Conservation (phyloP, 2,888 invertebrate species). For the Tryphoninae sp. region DNA sequence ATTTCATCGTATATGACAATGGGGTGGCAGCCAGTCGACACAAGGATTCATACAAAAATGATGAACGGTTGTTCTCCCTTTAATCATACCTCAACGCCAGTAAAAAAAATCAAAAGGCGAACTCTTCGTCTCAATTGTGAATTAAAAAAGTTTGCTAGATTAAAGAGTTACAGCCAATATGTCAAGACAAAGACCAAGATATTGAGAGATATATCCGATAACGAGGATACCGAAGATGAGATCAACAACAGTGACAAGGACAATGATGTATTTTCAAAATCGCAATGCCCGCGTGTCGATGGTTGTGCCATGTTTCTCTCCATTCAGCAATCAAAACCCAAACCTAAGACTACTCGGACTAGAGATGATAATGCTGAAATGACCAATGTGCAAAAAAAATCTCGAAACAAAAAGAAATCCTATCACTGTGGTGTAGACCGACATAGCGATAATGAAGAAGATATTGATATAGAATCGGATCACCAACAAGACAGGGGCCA, state of each 20-base stretch:
- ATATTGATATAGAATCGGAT: not conserved
- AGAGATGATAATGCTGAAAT: too few relatives aligned
- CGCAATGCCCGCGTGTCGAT: too few relatives aligned
- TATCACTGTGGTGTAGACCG: too few relatives aligned
- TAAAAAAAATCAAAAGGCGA: conserved; percentile 56
- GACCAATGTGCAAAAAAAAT: too few relatives aligned
- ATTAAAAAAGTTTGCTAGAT: conserved; percentile 44
- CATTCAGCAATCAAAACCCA: not conserved
- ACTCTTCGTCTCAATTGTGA: conserved; percentile 65
- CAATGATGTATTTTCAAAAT: too few relatives aligned
- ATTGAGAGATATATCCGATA: conserved; percentile 56
- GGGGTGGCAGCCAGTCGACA: conserved; percentile 61
- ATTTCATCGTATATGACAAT: conserved; percentile 25
- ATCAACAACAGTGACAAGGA: conserved; percentile 51
- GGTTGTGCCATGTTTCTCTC: not conserved
- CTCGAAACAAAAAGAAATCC: too few relatives aligned
- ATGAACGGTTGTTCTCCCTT: conserved; percentile 51
- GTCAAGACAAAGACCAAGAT: conserved; percentile 63
- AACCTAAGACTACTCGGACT: too few relatives aligned
- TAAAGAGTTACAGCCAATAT: conserved; percentile 64
- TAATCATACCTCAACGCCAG: conserved; percentile 54
- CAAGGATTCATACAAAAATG: conserved; percentile 56
- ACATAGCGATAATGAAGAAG: not conserved
- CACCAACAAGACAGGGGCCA: not conserved
- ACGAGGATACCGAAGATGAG: conserved; percentile 61